Base-by-base conservation (phyloP, 2,797 vertebrate species). In the Lithobates pipiens region DNA sequence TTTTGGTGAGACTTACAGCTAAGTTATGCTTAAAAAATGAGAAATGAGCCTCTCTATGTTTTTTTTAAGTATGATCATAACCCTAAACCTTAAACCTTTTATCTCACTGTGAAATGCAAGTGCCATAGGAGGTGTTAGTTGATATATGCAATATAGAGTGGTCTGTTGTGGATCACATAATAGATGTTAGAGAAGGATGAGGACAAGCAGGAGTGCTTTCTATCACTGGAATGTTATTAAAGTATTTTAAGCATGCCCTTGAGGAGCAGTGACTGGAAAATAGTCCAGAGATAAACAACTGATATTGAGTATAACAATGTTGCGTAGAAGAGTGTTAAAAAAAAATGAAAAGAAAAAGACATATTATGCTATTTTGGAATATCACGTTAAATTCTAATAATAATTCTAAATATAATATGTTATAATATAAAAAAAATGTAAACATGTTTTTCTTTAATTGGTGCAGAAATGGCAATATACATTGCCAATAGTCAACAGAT, bases 191-290 rank as follows among this genome's bases (percentile, higher is more conserved):
- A 72, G 70, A 9, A 42, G 70, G 34, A 72, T 42, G 16, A 36
- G 70, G 16, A 7, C 70, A 72, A 34, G 36, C 69, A 42, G 70
- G 36, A 72, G 29, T 21, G 16, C 0, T 0, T 70, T 27, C 23
- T 72, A 11, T 72, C 70, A 72, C n/a, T 42, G 36, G 71, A 73
- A 73, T 65, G 61, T 25, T 65, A 65, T 65, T 65, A n/a, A 65
- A 10, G 61, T 65, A 65, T 73, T 73, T 73, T 44, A 73, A 44
- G 71, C 39, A 44, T 73, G 36, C 4, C 36, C 36, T 32, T 25
- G 71, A 11, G 46, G 46, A 50, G 46, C 46, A 50, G 46, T 1
- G 16, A 54, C 23, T 42, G 71, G 29, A 73, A 39, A 10, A 25
- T 44, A 73, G 13, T 9, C n/a, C 9, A 36, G 18, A 3, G 16